Evolutionary conservation across 1,140 invertebrate genomes (phyloP), one percentile per base, ranked within the genome.

Genomic region (Phthorimaea operculella): DNA sequence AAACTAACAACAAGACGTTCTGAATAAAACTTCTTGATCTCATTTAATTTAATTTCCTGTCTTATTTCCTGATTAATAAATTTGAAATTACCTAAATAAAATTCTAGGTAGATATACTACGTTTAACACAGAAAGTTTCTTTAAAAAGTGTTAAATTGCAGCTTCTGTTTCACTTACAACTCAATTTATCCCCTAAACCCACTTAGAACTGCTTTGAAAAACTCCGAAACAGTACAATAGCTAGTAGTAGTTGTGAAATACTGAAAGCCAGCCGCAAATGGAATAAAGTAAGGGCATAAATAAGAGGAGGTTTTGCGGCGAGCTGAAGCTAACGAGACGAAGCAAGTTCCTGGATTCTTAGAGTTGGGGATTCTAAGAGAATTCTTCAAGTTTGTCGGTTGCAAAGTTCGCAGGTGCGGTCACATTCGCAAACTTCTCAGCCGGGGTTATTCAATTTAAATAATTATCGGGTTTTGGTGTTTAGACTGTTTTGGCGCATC

Each of bases 251-350:
- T 42, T n/a, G 39, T 42, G 39, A 16, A 47, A 47, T 47, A 17
- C 44, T 47, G 15, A 47, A 47, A 47, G 39, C 68, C 66, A 47
- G 39, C 68, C 66, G 58, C 74, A 75, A 80, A 79, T 74, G 71
- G 75, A 74, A 77, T 74, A 80, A 78, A 80, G 74, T 79, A 74
- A 60, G 59, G 54, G 58, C 72, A 77, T 82, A 79, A 82, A 82
- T 80, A 82, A 74, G 66, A 68, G 33, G 61, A 68, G 72, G 66
- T 80, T 79, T 80, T 76, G 74, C 70, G 68, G 74, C 66, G 63
- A 61, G 64, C 71, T 39, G 36, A 34, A 63, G 61, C 68, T 79
- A 78, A 83, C 72, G 70, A 79, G 76, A 71, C 68, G 67, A 72
- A 55, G 70, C 68, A 72, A 80, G 70, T 74, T 76, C 57, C 68